Evolutionary conservation across 2,113 vertebrate species (phyloP).

Genomic region (Heteronetta atricapilla): DNA sequence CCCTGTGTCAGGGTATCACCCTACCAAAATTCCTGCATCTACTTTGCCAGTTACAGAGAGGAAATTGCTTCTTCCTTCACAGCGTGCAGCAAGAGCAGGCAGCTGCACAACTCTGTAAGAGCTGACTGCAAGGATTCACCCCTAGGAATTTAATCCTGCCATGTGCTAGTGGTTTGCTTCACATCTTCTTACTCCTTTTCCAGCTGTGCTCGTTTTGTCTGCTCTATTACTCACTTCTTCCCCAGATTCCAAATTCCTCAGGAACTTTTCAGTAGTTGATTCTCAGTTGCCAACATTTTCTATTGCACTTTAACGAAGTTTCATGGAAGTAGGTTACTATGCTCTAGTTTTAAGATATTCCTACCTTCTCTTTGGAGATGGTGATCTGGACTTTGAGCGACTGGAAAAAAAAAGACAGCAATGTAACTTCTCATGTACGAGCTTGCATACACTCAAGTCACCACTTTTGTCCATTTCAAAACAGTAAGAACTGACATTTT

Average conservation of each 20-base stretch:
- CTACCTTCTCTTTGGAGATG: constrained; percentile 89
- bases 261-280: background rate
- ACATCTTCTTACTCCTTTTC: background rate
- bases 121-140: background rate
- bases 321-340: background rate
- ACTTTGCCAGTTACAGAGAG: background rate
- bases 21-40: background rate
- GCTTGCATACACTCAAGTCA: background rate
- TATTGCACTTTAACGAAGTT: background rate
- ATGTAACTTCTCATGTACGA: background rate
- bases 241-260: background rate
- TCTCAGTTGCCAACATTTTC: background rate
- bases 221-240: background rate
- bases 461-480: background rate
- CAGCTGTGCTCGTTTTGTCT: background rate
- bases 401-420: constrained; percentile 58
- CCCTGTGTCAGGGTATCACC: background rate
- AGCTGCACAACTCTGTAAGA: background rate
- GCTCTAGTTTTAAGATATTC: background rate
- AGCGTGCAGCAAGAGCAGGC: background rate
- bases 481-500: background rate
- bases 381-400: constrained; percentile 86
- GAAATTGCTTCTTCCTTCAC: background rate
- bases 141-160: background rate
- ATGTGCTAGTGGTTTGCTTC: background rate